Conservation (phyloP, 1,140 invertebrate species). For the Papilio machaon region DNA sequence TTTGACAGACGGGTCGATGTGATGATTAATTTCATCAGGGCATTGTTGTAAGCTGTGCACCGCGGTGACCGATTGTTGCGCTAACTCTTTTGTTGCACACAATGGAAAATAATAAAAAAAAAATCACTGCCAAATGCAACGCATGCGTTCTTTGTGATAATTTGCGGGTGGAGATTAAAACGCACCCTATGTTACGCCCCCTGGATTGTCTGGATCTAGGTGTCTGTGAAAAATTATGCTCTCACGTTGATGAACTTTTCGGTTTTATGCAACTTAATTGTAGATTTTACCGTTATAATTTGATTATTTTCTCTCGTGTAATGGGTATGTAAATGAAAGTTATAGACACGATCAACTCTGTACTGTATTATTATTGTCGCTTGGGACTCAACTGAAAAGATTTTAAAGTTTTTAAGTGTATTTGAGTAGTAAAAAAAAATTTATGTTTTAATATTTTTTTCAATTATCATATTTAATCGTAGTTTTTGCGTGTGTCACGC, state of each 20-base stretch:
- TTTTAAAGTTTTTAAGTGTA: no score
- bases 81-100: constrained; percentile 54
- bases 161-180: constrained; percentile 53
- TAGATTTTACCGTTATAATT: not conserved
- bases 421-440: no score
- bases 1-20: constrained; percentile 22
- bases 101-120: constrained; percentile 54
- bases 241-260: constrained; percentile 48
- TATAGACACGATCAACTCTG: no score
- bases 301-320: constrained; percentile 31
- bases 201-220: constrained; percentile 47
- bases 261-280: not conserved
- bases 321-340: no score
- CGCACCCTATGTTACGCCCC: constrained; percentile 55
- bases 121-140: constrained; percentile 48
- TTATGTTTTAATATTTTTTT: not conserved
- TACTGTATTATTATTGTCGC: no score
- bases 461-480: not conserved
- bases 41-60: constrained; percentile 60
- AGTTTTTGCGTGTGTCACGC: constrained; percentile 15
- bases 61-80: constrained; percentile 63
- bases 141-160: constrained; percentile 56
- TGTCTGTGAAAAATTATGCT: constrained; percentile 46
- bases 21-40: constrained; percentile 69
- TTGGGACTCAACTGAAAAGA: no score